Evolutionary conservation across 2,888 invertebrate genomes (phyloP), one percentile per base, ranked within the genome.

Genomic region (Oxyscelio sp.): DNA sequence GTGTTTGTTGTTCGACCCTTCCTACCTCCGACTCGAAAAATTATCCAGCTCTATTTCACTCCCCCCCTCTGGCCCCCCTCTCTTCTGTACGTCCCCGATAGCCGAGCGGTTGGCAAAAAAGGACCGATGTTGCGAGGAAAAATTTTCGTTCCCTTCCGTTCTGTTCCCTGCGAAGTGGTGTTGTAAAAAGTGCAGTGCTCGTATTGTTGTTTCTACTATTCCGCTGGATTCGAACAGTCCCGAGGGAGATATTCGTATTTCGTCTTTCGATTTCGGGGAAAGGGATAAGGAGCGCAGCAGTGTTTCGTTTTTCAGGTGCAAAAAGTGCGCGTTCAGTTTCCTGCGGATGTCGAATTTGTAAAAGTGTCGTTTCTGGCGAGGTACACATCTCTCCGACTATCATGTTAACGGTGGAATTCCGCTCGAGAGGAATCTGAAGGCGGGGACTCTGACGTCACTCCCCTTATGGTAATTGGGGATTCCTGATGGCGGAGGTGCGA

Each of bases 391-490:
- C 65, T 59, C 61, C 77, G 66, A 58, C 73, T 74, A 83, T 81
- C 83, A 94, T 94, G 94, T 93, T 94, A 94, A 94, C 94, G 93
- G 94, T 94, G 94, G 94, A 94, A 94, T 94, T 94, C 94, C 94
- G 94, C 94, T 94, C 93, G 92, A 92, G 93, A 94, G 94, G 94
- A 94, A 94, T 94, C 94, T 94, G 94, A 93, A 93, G 95, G 95
- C 95, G 94, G 95, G 95, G 95, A 95, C 95, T 95, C 95, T 96
- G 97, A 97, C 97, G 97, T 97, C 96, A 97, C 95, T 94, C 92
- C 93, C 93, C 94, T 95, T 96, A 96, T 96, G 96, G 96, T 96
- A 96, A 96, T 96, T 96, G 96, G 96, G 96, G 96, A 97, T 97
- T 96, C 96, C 97, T 97, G 96, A 97, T 97, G 97, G 97, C 97